A percentile compares a stretch with the other conserved stretches of the same genome.
Conservation (phyloP, 2,113 vertebrate species). For the Odobenus rosmarus region DNA sequence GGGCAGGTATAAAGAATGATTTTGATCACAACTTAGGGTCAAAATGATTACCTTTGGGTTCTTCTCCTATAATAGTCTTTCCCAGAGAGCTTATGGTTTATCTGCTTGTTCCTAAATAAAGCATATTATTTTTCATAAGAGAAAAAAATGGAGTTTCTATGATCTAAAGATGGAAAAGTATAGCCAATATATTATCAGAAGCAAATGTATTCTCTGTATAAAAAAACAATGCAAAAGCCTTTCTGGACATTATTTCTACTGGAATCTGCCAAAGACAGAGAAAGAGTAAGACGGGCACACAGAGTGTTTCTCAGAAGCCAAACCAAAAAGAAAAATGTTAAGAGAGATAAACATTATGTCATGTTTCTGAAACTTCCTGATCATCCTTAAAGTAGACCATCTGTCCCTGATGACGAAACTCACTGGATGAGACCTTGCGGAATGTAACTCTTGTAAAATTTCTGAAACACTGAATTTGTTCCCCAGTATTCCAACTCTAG, state of each 20-base stretch:
- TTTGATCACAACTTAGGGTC: neutral
- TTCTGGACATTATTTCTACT: conserved; percentile 53
- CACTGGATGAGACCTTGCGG: conserved; percentile 64
- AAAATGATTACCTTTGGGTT: neutral
- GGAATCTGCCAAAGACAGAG: neutral
- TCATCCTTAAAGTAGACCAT: conserved; percentile 70
- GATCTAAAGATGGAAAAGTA: conserved; percentile 34
- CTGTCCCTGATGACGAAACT: conserved; percentile 60
- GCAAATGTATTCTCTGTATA: neutral
- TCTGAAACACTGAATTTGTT: conserved; percentile 72
- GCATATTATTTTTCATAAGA: neutral
- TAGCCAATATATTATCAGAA: conserved; percentile 23
- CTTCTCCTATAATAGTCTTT: neutral
- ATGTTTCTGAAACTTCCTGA: conserved; percentile 77
- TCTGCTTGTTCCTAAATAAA: conserved; percentile 4
- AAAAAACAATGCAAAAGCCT: conserved; percentile 27
- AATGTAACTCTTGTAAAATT: conserved; percentile 70
- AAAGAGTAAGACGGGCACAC: neutral
- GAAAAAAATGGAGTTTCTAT: neutral
- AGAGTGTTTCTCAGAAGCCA: conserved; percentile 56
- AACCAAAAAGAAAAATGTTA: conserved; percentile 66
- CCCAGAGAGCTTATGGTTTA: neutral
- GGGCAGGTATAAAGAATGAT: neutral
- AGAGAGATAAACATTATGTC: conserved; percentile 72
- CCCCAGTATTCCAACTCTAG: conserved; percentile 69